Evolutionary conservation across 2,797 vertebrate genomes (phyloP), one percentile per base, ranked within the genome.

Genomic region (Coilia nasus): DNA sequence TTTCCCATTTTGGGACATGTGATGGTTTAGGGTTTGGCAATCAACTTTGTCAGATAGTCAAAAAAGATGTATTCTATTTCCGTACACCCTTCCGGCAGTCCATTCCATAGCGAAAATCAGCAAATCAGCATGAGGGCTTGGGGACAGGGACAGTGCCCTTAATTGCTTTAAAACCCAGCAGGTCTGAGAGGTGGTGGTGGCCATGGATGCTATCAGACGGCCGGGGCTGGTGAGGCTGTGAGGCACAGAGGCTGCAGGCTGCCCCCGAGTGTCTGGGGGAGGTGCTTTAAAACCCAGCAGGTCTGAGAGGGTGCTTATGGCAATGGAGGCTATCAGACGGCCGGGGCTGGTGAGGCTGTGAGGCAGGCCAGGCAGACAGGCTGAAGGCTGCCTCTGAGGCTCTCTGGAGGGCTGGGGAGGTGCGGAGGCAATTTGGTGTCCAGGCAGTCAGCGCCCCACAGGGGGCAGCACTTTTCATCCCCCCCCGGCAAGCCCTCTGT

Each of bases 91-190:
- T 67, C 23, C 12, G 25, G 19, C 11, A 67, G 28, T 67, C 64
- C 19, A 67, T 25, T 23, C 25, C 10, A 67, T 31, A 67, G 64
- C 25, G 2, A 64, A 64, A 28, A 64, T 25, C 62, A 25, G 23
- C 62, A 64, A n/a, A n/a, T n/a, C n/a, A n/a, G n/a, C 21, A 23
- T 64, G 62, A 25, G 12, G 64, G 28, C 9, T 7, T 31, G 64
- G 64, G 64, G 64, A 67, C 25, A 31, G 64, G 64, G 25, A 67
- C 28, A 67, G 12, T 14, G 64, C 10, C 25, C 64, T 67, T 67
- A 67, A 67, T 67, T 67, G 64, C 64, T 67, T 67, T 67, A 31
- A 67, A 28, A 67, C 64, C 64, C 64, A 67, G 15, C 64, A 67
- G 64, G 28, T 2, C 23, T 67, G 64, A 67, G 25, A 67, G 25